Base-by-base conservation (phyloP, 2,113 vertebrate genomes). In the Sinocyclocheilus grahami region DNA sequence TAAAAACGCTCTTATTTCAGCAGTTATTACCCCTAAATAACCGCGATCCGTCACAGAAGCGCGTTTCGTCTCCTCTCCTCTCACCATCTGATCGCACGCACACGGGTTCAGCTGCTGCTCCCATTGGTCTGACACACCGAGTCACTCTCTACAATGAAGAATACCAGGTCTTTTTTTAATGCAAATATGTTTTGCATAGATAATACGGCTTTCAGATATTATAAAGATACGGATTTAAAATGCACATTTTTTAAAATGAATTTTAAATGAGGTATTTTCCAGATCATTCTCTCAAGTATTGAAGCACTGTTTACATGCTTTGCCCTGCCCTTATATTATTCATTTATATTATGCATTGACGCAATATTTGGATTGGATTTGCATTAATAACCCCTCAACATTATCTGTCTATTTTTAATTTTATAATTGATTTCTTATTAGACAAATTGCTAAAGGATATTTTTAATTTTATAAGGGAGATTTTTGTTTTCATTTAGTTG, bases 31-130 rank as follows among this genome's bases (percentile, higher is more conserved):
- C 14, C 10, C 11, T 12, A 12, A 22, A 20, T 27, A 63, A 39
- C 8, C 11, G 4, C 30, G 83, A 82, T 51, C 78, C n/a, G 69
- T 84, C 86, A 12, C 58, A 37, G 13, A 67, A 6, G 11, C n/a
- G 53, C 10, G 8, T 20, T 20, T 18, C 4, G 1, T 14, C 27
- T 27, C 30, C 30, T 33, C 74, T 48, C 63, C 37, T 55, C 24
- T 55, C 3, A 51, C 13, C 65, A 9, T 27, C 37, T 11, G 79
- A 48, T 82, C 79, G 12, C 10, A 46, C n/a, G 14, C n/a, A 30
- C 14, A 18, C 39, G 30, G 13, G 14, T 39, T 77, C 55, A 37
- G 14, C 9, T 12, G 62, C 62, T 51, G n/a, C 42, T 30, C 16
- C n/a, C 16, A 67, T 67, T 82, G 79, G 79, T 9, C 63, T 30